Percentiles rank a stretch among this genome's conserved stretches.
Evolutionary conservation across 2,797 vertebrate genomes (phyloP).

Genomic region (Emydoidea blandingii): DNA sequence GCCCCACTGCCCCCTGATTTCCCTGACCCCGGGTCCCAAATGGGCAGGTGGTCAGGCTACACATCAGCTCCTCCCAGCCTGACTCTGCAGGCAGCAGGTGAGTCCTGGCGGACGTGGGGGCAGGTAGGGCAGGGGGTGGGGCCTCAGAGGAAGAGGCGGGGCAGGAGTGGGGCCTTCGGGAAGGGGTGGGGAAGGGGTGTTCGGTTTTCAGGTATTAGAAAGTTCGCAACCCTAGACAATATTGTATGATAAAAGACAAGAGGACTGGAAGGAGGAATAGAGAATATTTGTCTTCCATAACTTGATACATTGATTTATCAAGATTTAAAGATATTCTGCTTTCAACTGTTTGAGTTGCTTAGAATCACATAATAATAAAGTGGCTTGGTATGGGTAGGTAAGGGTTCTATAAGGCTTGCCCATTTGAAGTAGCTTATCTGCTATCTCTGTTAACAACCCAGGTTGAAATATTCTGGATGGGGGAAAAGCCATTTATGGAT

Average conservation of each 20-base stretch:
- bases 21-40: too few species aligned
- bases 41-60: too few species aligned
- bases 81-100: too few species aligned
- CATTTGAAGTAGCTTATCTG: not conserved
- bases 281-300: not conserved
- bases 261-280: not conserved
- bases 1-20: too few species aligned
- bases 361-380: not conserved
- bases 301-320: not conserved
- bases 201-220: too few species aligned
- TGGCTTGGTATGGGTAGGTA: not conserved
- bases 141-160: too few species aligned
- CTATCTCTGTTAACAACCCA: not conserved
- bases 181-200: too few species aligned
- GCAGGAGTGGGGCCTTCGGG: too few species aligned
- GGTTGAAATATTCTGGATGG: not conserved
- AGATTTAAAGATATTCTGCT: not conserved
- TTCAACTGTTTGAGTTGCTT: not conserved
- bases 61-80: too few species aligned
- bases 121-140: too few species aligned
- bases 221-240: not conserved
- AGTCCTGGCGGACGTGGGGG: too few species aligned
- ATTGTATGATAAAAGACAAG: not conserved
- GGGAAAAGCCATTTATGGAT: not conserved
- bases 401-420: not conserved